A percentile compares a stretch with the other conserved stretches of the same genome.
phyloP scores from a whole-genome alignment of 2,113 vertebrate species.

The Blennius ocellaris region DNA sequence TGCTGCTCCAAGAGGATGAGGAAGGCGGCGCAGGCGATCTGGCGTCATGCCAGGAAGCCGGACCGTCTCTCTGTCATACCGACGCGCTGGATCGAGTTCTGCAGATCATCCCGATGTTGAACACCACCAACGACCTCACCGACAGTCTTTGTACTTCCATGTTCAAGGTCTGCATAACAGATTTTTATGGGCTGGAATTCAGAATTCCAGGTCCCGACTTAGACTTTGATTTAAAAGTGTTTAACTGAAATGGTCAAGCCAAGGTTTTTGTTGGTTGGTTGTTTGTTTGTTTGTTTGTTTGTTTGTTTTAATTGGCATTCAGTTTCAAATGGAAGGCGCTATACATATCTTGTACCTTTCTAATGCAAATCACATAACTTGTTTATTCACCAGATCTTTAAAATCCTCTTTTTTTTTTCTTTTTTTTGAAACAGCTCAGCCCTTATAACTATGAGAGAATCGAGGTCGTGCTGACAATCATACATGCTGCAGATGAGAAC shows the following conservation, averaged over 20 bases:
- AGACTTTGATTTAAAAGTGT: no score
- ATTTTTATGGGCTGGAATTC: no score
- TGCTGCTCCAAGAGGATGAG: slow-evolving; percentile 84
- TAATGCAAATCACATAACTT: background rate
- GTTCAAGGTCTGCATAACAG: slow-evolving; percentile 86
- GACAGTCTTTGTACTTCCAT: slow-evolving; percentile 87
- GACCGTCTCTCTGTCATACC: slow-evolving; percentile 58
- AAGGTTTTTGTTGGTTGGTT: no score
- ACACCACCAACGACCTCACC: slow-evolving; percentile 85
- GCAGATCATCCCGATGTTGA: slow-evolving; percentile 88
- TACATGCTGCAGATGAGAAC: slow-evolving; percentile 88
- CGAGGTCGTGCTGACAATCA: slow-evolving; percentile 89
- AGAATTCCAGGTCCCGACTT: no score
- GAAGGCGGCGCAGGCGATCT: slow-evolving; percentile 23
- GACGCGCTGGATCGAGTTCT: slow-evolving; percentile 83
- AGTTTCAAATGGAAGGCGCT: no score
- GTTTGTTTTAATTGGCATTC: no score
- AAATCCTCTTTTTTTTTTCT: background rate
- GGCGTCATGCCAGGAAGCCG: slow-evolving; percentile 8
- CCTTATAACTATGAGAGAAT: slow-evolving; percentile 96
- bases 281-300: no score
- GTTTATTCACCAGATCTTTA: background rate
- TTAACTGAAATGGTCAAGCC: no score
- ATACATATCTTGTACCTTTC: background rate
- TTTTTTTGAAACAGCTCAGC: slow-evolving; percentile 91